Evolutionary conservation across 2,113 vertebrate genomes (phyloP).

Genomic region (Cygnus buccinator): DNA sequence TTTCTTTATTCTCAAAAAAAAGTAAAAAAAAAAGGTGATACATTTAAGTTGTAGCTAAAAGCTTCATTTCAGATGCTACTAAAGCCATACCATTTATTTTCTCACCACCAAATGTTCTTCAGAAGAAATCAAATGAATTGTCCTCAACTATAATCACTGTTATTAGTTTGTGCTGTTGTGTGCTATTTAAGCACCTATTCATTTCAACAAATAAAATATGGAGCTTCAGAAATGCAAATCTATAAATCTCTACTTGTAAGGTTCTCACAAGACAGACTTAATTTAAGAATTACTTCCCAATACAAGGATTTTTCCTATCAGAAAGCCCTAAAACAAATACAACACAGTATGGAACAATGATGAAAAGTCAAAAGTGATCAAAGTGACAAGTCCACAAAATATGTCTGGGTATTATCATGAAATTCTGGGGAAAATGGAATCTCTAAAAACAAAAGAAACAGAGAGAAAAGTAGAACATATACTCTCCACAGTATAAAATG

Average conservation of each 20-base stretch:
- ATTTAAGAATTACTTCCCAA: background rate
- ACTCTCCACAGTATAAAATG: background rate
- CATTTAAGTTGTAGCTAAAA: background rate
- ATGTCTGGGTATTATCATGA: background rate
- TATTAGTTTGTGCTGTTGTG: background rate
- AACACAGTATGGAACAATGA: background rate
- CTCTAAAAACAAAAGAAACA: background rate
- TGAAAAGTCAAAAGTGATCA: background rate
- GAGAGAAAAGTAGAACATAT: background rate
- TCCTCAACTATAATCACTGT: background rate
- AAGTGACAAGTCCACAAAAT: background rate
- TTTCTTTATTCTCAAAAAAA: background rate
- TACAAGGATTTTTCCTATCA: background rate
- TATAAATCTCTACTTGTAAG: background rate
- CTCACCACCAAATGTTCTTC: background rate
- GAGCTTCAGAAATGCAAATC: background rate
- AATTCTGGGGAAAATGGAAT: background rate
- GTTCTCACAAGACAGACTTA: background rate
- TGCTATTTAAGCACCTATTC: background rate
- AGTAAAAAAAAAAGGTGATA: too few relatives aligned
- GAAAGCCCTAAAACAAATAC: background rate
- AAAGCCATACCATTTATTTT: background rate
- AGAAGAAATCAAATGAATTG: background rate
- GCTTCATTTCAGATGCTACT: background rate
- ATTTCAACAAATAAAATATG: background rate